Percentiles rank a stretch among this genome's conserved stretches.
These are phyloP conservation scores for Toxostoma redivivum DNA, from an alignment of 2,113 vertebrate genomes.

Conservation along the genomic window DNA sequence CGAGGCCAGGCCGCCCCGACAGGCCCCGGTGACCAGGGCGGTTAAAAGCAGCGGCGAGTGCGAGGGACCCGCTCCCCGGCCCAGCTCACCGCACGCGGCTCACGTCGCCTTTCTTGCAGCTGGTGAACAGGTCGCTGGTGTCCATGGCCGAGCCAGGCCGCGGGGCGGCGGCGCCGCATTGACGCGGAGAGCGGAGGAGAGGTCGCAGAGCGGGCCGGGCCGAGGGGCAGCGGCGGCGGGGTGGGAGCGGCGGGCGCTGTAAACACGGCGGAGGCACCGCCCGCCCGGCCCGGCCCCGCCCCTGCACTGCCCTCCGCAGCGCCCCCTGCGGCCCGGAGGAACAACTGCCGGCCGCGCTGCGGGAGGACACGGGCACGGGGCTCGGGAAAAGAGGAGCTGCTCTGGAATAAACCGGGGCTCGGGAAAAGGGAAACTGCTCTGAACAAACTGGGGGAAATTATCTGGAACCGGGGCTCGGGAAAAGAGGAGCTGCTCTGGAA, in stretches of 20 bases:
- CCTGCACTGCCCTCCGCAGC: too few species aligned
- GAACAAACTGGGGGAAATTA: too few species aligned
- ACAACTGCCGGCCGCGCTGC: too few species aligned
- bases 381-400: background rate
- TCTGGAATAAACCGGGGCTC: background rate
- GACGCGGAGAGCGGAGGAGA: background rate
- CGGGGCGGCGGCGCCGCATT: conserved; percentile 47
- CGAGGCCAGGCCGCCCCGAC: background rate
- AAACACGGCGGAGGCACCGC: background rate
- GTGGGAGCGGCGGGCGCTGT: background rate
- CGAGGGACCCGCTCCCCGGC: background rate
- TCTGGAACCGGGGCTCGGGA: background rate
- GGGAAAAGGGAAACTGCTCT: background rate
- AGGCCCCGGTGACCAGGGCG: background rate
- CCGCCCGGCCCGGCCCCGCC: background rate
- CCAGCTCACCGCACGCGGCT: conserved; percentile 86
- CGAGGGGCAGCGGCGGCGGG: background rate
- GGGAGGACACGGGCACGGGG: background rate
- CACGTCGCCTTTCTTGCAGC: conserved; percentile 94
- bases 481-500: too few species aligned
- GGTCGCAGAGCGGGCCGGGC: background rate
- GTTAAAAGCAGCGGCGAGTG: background rate
- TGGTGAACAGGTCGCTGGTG: conserved; percentile 89
- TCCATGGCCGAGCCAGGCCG: conserved; percentile 81
- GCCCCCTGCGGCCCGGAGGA: background rate